A percentile compares a stretch with the other conserved stretches of the same genome.
Conservation (phyloP, 92 coral and sea anemone genomes). For the Actinostola sp. region DNA sequence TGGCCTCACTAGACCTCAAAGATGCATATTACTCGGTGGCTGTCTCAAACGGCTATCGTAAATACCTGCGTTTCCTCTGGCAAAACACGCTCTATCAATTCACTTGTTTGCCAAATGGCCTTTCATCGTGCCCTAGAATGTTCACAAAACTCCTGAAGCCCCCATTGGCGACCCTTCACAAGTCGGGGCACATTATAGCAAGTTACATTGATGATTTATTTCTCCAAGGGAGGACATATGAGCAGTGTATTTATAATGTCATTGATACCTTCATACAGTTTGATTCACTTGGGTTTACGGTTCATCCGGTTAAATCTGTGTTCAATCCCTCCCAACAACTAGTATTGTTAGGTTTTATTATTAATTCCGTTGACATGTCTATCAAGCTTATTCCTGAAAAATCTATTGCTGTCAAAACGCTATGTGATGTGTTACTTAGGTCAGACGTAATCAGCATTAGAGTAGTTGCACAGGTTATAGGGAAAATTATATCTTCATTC, state of each 20-base stretch:
- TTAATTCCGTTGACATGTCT: conserved; percentile 37
- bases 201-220: conserved; percentile 35
- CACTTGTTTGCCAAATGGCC: conserved; percentile 46
- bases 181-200: conserved; percentile 40
- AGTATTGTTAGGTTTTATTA: conserved; percentile 48
- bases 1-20: conserved; percentile 19
- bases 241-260: conserved; percentile 25
- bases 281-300: conserved; percentile 34
- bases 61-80: conserved; percentile 30
- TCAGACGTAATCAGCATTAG: conserved; percentile 14
- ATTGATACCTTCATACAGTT: conserved; percentile 34
- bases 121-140: conserved; percentile 22
- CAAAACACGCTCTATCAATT: conserved; percentile 8
- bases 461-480: conserved; percentile 37
- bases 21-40: conserved; percentile 34
- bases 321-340: conserved; percentile 41
- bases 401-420: conserved; percentile 4
- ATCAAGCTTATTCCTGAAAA: conserved; percentile 37
- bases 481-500: conserved; percentile 31
- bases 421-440: neutral
- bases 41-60: conserved; percentile 8
- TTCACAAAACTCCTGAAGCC: conserved; percentile 45
- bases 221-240: conserved; percentile 11
- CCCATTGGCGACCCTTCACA: conserved; percentile 15
- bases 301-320: conserved; percentile 43